A percentile compares a stretch with the other conserved stretches of the same genome.
These are phyloP conservation scores for Orthonychiurus folsomi DNA, from an alignment of 2,888 invertebrate genomes.

Conservation along the genomic window DNA sequence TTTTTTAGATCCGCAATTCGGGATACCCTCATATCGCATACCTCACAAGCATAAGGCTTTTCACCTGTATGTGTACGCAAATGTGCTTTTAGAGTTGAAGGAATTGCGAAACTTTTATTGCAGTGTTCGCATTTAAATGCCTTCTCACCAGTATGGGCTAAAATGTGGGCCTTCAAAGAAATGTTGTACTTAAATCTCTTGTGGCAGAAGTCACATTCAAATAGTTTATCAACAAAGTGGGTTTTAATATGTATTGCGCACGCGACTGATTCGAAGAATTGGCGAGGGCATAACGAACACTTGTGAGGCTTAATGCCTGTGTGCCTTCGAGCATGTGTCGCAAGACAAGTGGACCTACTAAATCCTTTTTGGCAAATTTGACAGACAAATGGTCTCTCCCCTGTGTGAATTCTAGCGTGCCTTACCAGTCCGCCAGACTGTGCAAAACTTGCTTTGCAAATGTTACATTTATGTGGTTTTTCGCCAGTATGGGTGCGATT, in stretches of 20 bases:
- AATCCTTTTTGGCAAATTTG: background rate
- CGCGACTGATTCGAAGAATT: too few relatives aligned
- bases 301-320: background rate
- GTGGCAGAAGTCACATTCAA: background rate
- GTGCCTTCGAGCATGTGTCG: background rate
- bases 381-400: background rate
- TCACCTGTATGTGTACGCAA: background rate
- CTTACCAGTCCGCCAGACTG: background rate
- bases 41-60: conserved; percentile 3
- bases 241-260: background rate
- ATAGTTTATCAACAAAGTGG: background rate
- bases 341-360: background rate
- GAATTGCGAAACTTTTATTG: background rate
- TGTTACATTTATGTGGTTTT: conserved; percentile 2
- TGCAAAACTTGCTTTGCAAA: background rate
- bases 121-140: background rate
- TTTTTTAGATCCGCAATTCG: too few relatives aligned
- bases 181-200: background rate
- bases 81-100: background rate
- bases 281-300: background rate
- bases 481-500: background rate
- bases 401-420: background rate
- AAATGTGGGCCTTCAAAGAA: background rate
- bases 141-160: background rate
- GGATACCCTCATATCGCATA: conserved; percentile 6